Evolutionary conservation across 2,113 vertebrate genomes (phyloP).

Genomic region (Lampris incognitus): DNA sequence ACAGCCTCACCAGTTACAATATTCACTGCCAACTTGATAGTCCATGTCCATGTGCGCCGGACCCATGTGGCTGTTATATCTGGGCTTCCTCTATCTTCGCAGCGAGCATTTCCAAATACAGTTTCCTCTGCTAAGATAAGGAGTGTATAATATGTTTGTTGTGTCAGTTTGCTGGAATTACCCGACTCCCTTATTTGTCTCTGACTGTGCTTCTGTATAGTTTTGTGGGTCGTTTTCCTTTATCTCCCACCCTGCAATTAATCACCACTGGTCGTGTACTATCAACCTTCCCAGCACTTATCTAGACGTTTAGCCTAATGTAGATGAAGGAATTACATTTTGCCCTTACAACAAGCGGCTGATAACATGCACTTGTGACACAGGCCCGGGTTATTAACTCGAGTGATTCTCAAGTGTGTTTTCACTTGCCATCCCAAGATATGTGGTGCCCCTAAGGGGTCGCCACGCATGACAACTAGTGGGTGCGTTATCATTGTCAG

Average conservation of each 20-base stretch:
- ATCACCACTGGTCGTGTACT: conserved; percentile 33
- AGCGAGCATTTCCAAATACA: conserved; percentile 29
- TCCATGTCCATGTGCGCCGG: conserved; percentile 13
- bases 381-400: neutral
- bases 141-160: conserved; percentile 53
- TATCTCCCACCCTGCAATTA: conserved; percentile 59
- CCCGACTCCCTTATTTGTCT: conserved; percentile 47
- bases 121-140: conserved; percentile 64
- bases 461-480: neutral
- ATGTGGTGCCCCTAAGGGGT: neutral
- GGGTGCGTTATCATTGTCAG: neutral
- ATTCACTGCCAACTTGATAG: conserved; percentile 2
- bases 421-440: neutral
- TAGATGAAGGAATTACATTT: conserved; percentile 49
- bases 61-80: conserved; percentile 30
- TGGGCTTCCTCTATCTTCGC: conserved; percentile 39
- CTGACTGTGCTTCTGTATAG: conserved; percentile 37
- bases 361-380: neutral
- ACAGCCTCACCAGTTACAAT: conserved; percentile 52
- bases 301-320: conserved; percentile 53
- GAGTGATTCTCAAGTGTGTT: neutral
- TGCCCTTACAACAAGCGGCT: conserved; percentile 19
- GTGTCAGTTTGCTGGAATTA: conserved; percentile 67
- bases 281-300: conserved; percentile 37
- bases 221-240: conserved; percentile 37